Evolutionary conservation across 2,113 vertebrate species (phyloP).

Genomic region (Notiomystis cincta): DNA sequence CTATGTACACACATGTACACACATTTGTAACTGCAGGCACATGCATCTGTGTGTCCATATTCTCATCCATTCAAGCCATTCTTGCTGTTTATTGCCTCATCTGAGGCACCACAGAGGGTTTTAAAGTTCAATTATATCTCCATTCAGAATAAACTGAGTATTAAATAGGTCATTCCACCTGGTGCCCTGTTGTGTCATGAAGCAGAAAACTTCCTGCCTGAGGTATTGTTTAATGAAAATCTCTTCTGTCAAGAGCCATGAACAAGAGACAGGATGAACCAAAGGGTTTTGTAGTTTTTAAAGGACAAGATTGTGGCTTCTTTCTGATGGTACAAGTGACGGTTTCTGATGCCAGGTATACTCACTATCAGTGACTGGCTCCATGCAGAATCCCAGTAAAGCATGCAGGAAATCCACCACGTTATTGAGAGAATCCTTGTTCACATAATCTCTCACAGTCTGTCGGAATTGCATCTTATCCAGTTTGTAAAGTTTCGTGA

Average conservation of each 20-base stretch:
- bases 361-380: conserved; percentile 98
- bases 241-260: background rate
- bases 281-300: background rate
- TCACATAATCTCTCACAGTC: conserved; percentile 97
- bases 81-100: background rate
- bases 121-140: background rate
- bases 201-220: background rate
- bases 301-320: background rate
- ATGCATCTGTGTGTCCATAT: background rate
- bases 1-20: background rate
- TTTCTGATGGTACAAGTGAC: background rate
- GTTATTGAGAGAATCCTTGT: conserved; percentile 98
- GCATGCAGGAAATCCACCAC: conserved; percentile 99
- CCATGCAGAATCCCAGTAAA: conserved; percentile 98
- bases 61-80: background rate
- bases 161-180: background rate
- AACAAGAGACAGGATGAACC: background rate
- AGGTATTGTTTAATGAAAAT: background rate
- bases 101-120: background rate
- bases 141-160: background rate
- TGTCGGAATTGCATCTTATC: conserved; percentile 96
- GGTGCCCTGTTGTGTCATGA: background rate
- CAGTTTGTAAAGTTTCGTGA: conserved; percentile 94
- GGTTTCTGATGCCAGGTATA: background rate
- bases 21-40: background rate